Conservation (phyloP, 2,797 vertebrate species). For the Podarcis siculus region DNA sequence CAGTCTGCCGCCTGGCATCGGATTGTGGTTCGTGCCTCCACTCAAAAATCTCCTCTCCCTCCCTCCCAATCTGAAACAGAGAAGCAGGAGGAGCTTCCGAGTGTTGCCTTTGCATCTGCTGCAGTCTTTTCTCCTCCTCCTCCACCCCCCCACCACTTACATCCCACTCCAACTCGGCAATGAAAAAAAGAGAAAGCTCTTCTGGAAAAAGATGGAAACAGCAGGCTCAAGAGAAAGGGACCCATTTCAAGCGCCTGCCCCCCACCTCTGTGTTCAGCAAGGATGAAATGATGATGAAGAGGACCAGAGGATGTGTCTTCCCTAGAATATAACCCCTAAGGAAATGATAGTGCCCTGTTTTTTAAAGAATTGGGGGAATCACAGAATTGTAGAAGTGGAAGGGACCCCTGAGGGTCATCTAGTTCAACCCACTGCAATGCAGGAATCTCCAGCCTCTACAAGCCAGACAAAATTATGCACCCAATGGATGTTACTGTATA, state of each 20-base stretch:
- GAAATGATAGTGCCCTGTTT: not conserved
- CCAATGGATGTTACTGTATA: too few species aligned
- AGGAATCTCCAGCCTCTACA: too few species aligned
- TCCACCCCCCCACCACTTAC: not conserved
- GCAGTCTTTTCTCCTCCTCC: slow-evolving; percentile 31
- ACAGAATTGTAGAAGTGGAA: too few species aligned
- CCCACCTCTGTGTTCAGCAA: not conserved
- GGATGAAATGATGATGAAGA: not conserved
- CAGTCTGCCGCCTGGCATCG: fast-evolving
- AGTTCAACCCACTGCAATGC: too few species aligned
- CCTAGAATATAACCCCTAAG: too few species aligned
- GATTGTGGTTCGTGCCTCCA: not conserved
- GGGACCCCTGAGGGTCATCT: too few species aligned
- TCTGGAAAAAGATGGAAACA: slow-evolving; percentile 49
- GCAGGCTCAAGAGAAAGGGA: slow-evolving; percentile 14
- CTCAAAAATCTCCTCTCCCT: not conserved
- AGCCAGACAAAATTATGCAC: too few species aligned
- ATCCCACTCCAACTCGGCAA: not conserved
- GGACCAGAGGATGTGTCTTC: fast-evolving
- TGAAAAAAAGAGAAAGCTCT: slow-evolving; percentile 35
- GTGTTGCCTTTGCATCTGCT: slow-evolving; percentile 17
- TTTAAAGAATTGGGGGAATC: too few species aligned
- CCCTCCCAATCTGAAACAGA: not conserved
- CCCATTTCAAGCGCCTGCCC: slow-evolving; percentile 60
- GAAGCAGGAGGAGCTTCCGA: slow-evolving; percentile 54